Conservation (phyloP, 2,797 vertebrate genomes). For the Octomys mimax region DNA sequence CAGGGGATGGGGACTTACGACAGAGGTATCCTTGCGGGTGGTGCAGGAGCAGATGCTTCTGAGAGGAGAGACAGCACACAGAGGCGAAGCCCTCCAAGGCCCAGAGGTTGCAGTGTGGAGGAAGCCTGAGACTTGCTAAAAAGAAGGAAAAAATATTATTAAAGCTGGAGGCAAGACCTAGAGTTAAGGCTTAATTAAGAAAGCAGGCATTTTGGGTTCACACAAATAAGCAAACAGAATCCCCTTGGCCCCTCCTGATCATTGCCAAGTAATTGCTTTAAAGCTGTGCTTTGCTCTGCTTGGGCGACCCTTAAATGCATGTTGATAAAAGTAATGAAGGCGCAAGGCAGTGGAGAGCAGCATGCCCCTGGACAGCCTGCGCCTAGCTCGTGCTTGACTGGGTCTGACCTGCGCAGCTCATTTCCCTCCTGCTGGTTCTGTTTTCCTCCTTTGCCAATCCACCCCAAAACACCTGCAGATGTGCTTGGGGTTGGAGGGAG, state of each 20-base stretch:
- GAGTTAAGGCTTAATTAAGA: constrained; percentile 78
- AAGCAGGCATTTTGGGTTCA: constrained; percentile 69
- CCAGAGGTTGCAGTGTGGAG: background rate
- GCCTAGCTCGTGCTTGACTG: background rate
- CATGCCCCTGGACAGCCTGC: background rate
- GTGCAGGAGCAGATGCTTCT: background rate
- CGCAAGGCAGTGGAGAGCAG: background rate
- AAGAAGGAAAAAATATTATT: background rate
- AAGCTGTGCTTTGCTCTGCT: constrained; percentile 70
- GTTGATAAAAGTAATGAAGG: constrained; percentile 55
- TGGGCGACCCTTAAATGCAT: constrained; percentile 63
- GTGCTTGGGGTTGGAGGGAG: fast-evolving
- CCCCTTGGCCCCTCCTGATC: constrained; percentile 67
- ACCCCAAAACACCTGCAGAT: background rate
- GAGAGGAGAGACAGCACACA: background rate
- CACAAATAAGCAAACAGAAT: constrained; percentile 76
- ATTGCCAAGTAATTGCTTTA: constrained; percentile 75
- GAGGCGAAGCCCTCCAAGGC: constrained; percentile 32
- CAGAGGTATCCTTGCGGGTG: background rate
- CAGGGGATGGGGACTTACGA: background rate
- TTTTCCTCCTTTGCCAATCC: background rate
- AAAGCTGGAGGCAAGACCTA: constrained; percentile 67
- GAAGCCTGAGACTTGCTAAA: constrained; percentile 31
- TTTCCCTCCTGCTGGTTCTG: background rate
- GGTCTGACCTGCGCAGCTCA: background rate